Conservation (phyloP, 2,888 invertebrate species). For the Odontothrips loti region DNA sequence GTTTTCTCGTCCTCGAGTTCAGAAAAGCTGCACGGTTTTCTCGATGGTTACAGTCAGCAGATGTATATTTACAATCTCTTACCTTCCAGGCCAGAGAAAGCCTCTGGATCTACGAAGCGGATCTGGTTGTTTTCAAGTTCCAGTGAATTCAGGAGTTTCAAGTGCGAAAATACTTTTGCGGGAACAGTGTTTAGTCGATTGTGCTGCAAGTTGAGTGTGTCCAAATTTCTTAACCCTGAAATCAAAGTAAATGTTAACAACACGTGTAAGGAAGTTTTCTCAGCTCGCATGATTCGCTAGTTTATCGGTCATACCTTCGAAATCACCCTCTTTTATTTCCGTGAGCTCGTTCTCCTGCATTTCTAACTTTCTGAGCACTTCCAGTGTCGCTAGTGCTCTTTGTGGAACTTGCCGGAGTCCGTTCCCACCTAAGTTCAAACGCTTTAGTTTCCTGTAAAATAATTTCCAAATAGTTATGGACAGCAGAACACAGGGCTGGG, state of each 20-base stretch:
- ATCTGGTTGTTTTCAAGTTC: slow-evolving; percentile 86
- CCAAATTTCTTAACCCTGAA: slow-evolving; percentile 71
- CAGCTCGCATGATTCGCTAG: slow-evolving; percentile 28
- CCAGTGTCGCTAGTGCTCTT: slow-evolving; percentile 71
- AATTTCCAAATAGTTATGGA: background rate
- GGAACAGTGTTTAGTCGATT: slow-evolving; percentile 77
- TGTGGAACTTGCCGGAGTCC: slow-evolving; percentile 72
- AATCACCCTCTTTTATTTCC: slow-evolving; percentile 75
- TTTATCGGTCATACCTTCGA: slow-evolving; percentile 62
- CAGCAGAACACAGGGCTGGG: background rate
- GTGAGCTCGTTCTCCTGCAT: slow-evolving; percentile 81
- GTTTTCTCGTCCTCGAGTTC: background rate
- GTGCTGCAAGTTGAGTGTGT: slow-evolving; percentile 79
- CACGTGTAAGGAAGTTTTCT: background rate
- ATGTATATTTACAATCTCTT: no score
- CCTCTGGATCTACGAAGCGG: slow-evolving; percentile 72
- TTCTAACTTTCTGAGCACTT: slow-evolving; percentile 78
- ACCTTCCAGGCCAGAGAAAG: slow-evolving; percentile 86
- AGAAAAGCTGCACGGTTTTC: no score
- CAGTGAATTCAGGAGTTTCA: slow-evolving; percentile 75
- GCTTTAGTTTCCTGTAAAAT: slow-evolving; percentile 65
- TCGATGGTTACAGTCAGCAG: no score
- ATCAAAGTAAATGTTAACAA: slow-evolving; percentile 34
- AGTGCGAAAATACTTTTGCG: slow-evolving; percentile 74
- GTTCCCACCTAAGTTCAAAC: slow-evolving; percentile 82